These are phyloP conservation scores for Anagyrus pseudococci DNA, from an alignment of 2,888 invertebrate species.

Conservation along the genomic window DNA sequence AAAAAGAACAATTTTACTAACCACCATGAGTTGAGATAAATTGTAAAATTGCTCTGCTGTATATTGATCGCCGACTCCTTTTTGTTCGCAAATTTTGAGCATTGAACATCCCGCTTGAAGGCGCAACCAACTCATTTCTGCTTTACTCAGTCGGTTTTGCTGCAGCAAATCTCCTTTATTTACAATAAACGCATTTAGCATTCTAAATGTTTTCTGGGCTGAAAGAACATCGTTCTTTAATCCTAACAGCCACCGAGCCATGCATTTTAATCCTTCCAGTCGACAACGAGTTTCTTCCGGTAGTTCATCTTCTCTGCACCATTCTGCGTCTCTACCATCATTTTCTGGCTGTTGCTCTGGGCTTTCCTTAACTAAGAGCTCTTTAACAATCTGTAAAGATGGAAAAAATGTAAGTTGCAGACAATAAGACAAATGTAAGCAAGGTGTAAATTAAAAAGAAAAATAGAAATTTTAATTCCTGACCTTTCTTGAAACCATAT, in stretches of 20 bases:
- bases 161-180: conserved; percentile 89
- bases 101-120: conserved; percentile 94
- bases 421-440: no score
- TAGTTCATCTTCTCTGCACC: conserved; percentile 87
- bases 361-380: conserved; percentile 84
- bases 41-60: conserved; percentile 95
- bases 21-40: conserved; percentile 88
- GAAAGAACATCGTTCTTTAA: conserved; percentile 86
- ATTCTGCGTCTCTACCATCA: conserved; percentile 67
- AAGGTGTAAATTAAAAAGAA: neutral
- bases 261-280: conserved; percentile 92
- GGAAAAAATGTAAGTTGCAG: no score
- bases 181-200: conserved; percentile 91
- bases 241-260: conserved; percentile 95
- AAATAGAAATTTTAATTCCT: conserved; percentile 38
- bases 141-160: conserved; percentile 77
- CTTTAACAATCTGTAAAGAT: conserved; percentile 82
- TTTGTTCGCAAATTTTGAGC: conserved; percentile 96
- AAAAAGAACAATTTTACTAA: conserved; percentile 60
- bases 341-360: conserved; percentile 66
- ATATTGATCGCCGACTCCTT: conserved; percentile 93
- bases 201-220: conserved; percentile 92
- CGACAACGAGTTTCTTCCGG: conserved; percentile 92
- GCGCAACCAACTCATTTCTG: conserved; percentile 93
- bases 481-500: conserved; percentile 90